These are phyloP conservation scores for Diachasmimorpha longicaudata DNA, from an alignment of 1,140 invertebrate genomes.

Conservation along the genomic window DNA sequence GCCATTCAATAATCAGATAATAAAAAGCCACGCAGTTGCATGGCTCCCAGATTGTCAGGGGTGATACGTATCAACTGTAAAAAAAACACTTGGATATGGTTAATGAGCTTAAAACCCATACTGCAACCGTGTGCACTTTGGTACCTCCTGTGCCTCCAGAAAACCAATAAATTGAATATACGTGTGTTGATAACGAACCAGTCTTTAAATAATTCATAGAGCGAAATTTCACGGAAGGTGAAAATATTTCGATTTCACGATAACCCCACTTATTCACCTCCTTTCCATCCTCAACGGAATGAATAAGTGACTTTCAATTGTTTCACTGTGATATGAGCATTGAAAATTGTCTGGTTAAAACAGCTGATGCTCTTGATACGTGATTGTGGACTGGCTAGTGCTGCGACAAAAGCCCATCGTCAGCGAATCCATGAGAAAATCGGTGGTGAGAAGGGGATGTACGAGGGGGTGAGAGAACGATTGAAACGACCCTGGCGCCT, in stretches of 20 bases:
- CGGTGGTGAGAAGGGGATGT: not conserved
- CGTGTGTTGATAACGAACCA: not conserved
- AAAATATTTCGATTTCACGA: not conserved
- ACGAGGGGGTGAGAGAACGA: not conserved
- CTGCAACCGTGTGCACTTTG: not conserved
- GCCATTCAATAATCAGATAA: no score
- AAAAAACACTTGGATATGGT: no score
- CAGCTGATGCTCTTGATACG: not conserved
- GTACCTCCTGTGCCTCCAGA: not conserved
- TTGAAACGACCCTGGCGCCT: constrained; percentile 1
- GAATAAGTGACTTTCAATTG: not conserved
- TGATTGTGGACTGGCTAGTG: not conserved
- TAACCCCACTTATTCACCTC: not conserved
- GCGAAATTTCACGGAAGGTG: not conserved
- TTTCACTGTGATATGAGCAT: not conserved
- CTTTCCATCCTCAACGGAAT: not conserved
- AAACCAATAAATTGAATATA: not conserved
- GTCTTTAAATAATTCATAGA: not conserved
- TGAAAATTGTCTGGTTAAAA: not conserved
- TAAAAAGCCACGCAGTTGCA: no score
- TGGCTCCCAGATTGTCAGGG: no score
- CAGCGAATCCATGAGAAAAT: not conserved
- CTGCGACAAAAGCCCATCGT: not conserved
- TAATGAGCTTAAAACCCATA: not conserved
- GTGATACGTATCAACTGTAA: no score